Conservation (phyloP, 2,888 invertebrate species). For the Acanthosoma haemorrhoidale region DNA sequence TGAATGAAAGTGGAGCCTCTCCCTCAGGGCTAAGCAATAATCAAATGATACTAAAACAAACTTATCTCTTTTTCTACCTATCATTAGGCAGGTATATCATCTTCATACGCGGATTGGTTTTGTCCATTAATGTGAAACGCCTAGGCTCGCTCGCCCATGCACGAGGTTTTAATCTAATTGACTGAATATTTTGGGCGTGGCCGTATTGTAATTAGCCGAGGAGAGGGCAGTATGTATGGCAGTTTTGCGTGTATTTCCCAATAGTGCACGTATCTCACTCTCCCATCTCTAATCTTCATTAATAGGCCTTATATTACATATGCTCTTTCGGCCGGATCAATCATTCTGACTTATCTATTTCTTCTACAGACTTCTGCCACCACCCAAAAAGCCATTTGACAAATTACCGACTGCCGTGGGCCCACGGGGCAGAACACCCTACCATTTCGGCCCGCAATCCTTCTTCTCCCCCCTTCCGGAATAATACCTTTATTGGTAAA, state of each 20-base stretch:
- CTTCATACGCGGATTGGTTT: not conserved
- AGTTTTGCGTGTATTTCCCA: slow-evolving; percentile 26
- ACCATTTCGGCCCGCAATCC: not conserved
- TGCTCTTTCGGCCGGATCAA: not conserved
- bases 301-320: slow-evolving; percentile 21
- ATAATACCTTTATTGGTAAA: no score
- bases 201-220: slow-evolving; percentile 26
- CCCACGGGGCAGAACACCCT: slow-evolving; percentile 23
- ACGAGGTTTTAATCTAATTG: slow-evolving; percentile 31
- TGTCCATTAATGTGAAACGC: not conserved
- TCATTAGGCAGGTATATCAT: not conserved
- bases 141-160: no score
- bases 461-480: not conserved
- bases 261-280: slow-evolving; percentile 13
- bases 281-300: slow-evolving; percentile 25
- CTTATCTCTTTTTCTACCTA: no score
- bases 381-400: slow-evolving; percentile 37
- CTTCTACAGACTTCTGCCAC: slow-evolving; percentile 28
- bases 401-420: slow-evolving; percentile 38
- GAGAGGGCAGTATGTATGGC: slow-evolving; percentile 22
- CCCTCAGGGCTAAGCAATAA: no score
- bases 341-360: slow-evolving; percentile 9
- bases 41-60: no score
- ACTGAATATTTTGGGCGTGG: slow-evolving; percentile 32
- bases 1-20: no score